These are phyloP conservation scores for Dasyprocta punctata DNA, from an alignment of 2,113 vertebrate species.

Conservation along the genomic window DNA sequence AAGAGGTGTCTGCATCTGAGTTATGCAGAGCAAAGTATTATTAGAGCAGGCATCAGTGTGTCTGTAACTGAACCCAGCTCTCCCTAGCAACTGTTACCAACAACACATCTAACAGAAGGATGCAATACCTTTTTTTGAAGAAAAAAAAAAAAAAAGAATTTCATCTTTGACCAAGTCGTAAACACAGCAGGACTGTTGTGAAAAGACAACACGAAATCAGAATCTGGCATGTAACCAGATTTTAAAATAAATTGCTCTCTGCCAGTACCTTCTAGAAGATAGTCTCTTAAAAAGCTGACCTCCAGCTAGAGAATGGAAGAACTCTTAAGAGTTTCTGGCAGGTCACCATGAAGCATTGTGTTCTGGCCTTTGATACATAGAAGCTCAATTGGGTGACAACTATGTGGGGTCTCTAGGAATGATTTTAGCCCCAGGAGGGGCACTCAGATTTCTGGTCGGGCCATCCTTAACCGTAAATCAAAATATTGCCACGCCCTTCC, in stretches of 20 bases:
- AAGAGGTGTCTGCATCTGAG: slow-evolving; percentile 87
- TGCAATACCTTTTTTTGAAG: slow-evolving; percentile 85
- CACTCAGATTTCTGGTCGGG: background rate
- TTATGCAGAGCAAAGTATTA: slow-evolving; percentile 88
- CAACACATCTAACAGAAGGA: slow-evolving; percentile 90
- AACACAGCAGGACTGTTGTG: slow-evolving; percentile 62
- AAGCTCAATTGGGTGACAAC: background rate
- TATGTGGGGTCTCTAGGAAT: background rate
- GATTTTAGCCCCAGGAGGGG: background rate
- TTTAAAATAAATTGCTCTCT: slow-evolving; percentile 50
- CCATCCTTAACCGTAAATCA: background rate
- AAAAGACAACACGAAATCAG: slow-evolving; percentile 35
- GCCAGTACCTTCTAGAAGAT: slow-evolving; percentile 45
- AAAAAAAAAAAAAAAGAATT: background rate
- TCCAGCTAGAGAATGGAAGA: background rate
- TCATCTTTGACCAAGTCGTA: slow-evolving; percentile 37
- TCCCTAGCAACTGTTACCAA: slow-evolving; percentile 86
- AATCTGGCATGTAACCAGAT: slow-evolving; percentile 18
- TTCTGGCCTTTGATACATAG: background rate
- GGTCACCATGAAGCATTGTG: background rate
- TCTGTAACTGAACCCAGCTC: slow-evolving; percentile 87
- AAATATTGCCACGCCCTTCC: background rate
- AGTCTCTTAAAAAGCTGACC: slow-evolving; percentile 42
- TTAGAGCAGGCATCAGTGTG: slow-evolving; percentile 88
- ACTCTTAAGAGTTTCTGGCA: background rate